Percentiles rank a stretch among this genome's conserved stretches.
These are phyloP conservation scores for Camponotus fellah DNA, from an alignment of 2,888 invertebrate species.

Conservation along the genomic window DNA sequence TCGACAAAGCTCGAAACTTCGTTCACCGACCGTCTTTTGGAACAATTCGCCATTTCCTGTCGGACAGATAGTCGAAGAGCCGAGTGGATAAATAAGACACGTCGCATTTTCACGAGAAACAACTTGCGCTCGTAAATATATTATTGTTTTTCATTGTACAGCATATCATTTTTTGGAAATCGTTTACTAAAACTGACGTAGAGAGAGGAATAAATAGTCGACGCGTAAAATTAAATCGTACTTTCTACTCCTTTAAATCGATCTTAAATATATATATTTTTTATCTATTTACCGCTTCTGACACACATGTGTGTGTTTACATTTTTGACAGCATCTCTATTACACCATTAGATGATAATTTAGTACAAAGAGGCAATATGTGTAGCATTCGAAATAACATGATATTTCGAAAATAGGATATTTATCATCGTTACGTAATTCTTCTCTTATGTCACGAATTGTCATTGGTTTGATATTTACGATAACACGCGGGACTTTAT, in stretches of 20 bases:
- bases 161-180: not conserved
- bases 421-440: slow-evolving; percentile 18
- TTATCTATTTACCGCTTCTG: not conserved
- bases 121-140: not conserved
- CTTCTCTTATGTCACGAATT: slow-evolving; percentile 10
- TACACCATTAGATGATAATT: not conserved
- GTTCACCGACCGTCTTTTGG: slow-evolving; percentile 30
- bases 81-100: slow-evolving; percentile 25
- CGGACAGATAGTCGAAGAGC: slow-evolving; percentile 3
- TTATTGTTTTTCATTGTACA: slow-evolving; percentile 13
- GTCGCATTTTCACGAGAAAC: not conserved
- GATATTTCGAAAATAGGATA: not conserved
- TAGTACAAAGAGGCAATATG: not conserved
- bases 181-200: not conserved
- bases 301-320: not conserved
- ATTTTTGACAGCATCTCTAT: not conserved
- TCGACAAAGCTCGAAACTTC: slow-evolving; percentile 57
- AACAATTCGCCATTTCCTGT: slow-evolving; percentile 20
- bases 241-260: not conserved
- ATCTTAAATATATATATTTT: not conserved
- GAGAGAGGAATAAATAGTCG: not conserved
- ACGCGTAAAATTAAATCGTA: not conserved
- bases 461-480: slow-evolving; percentile 41
- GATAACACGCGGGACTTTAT: slow-evolving; percentile 35
- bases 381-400: not conserved